These are phyloP conservation scores for Agelas oroides DNA, from an alignment of 37 sponge, comb jelly and placozoan species.

Conservation along the genomic window DNA sequence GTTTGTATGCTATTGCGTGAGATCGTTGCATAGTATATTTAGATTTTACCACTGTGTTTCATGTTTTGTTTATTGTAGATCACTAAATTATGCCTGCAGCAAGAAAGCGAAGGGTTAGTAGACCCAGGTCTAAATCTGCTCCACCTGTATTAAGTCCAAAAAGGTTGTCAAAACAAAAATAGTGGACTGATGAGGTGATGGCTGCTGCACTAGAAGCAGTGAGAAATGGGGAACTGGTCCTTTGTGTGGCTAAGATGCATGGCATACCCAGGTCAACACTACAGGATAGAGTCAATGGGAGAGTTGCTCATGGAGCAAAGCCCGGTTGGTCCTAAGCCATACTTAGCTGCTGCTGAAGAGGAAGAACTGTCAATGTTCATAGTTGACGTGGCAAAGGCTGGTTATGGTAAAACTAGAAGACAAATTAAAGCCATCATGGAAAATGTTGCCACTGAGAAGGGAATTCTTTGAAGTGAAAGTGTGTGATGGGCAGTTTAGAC, in stretches of 20 bases:
- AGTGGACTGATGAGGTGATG: conserved; percentile 25
- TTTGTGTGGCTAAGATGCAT: background rate
- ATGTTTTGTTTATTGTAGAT: no score
- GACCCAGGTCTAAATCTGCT: conserved; percentile 12
- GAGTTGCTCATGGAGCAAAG: conserved; percentile 39
- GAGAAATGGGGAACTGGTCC: conserved; percentile 1
- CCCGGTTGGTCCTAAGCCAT: conserved; percentile 42
- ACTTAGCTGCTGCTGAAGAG: conserved; percentile 26
- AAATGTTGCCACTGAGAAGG: conserved; percentile 37
- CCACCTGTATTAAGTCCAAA: background rate
- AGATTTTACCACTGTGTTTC: no score
- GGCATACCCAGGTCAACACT: conserved; percentile 34
- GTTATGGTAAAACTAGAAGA: conserved; percentile 55
- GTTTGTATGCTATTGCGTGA: no score
- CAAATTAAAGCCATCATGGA: conserved; percentile 35
- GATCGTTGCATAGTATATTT: no score
- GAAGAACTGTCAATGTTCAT: conserved; percentile 7
- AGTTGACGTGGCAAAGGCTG: conserved; percentile 15
- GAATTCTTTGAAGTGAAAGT: conserved; percentile 1
- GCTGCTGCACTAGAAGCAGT: conserved; percentile 29
- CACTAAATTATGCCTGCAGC: no score
- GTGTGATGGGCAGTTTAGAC: conserved; percentile 41
- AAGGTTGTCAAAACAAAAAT: background rate
- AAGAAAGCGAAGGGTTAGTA: no score
- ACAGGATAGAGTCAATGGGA: conserved; percentile 16